Evolutionary conservation across 1,140 invertebrate genomes (phyloP), one percentile per base, ranked within the genome.

Genomic region (Mizuhopecten yessoensis): DNA sequence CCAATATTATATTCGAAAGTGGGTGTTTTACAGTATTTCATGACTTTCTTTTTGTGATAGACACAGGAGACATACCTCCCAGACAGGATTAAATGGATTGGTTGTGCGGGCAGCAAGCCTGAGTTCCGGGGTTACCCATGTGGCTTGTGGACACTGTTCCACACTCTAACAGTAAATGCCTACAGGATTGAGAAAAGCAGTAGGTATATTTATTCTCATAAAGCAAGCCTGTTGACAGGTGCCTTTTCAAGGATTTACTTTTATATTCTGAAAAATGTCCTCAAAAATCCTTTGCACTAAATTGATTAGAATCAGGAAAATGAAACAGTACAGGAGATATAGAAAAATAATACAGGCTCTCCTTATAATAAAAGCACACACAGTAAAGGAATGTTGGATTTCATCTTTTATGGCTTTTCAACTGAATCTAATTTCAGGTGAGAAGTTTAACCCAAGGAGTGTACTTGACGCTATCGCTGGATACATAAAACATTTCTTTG

Each of bases 131-230:
- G 99, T n/a, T 99, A 99, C 96, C 98, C 99, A 0, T 99, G 99
- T 97, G 98, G 98, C 0, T 96, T 99, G 23, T 99, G 99, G 99
- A 98, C 97, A 45, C 97, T 99, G 90, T 99, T 99, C 96, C 99
- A 99, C 95, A 98, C 98, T 86, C 96, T 99, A 34, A 99, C 98
- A 15, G 98, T 99, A 0, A 98, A 98, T 86, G 94, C 97, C 33
- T 98, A 98, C 87, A 97, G 97, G 29, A 33, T 45, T n/a, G 89
- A 89, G 5, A 91, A 88, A 86, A 86, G 88, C 86, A 93, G 93
- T 94, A 91, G 91, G 92, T 94, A 34, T 13, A 57, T 34, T 0
- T 5, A 75, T 75, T n/a, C 57, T 75, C 29, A 29, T 75, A 5
- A 29, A 45, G 17, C 42, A 45, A 45, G 17, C 9, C 1, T 45